phyloP scores from a whole-genome alignment of 2,888 invertebrate genomes.

The Epistrophella euchroma region DNA sequence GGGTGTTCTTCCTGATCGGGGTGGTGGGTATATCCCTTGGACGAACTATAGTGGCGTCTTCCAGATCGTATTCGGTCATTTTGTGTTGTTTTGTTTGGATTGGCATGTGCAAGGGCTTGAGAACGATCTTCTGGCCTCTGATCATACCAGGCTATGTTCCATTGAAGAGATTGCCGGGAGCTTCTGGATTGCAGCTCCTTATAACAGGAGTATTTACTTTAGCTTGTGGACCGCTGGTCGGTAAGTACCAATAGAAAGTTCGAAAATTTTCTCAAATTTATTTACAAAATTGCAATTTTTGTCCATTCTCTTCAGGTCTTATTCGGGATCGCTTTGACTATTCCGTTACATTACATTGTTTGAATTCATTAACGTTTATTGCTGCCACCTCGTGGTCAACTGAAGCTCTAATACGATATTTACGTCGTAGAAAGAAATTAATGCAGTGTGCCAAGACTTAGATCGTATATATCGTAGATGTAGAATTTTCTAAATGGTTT shows the following conservation, averaged over 20 bases:
- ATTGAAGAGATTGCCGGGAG: constrained; percentile 88
- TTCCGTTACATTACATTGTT: constrained; percentile 86
- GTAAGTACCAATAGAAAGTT: constrained; percentile 82
- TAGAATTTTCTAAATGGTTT: constrained; percentile 44
- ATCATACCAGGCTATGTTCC: constrained; percentile 90
- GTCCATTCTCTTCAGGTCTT: constrained; percentile 85
- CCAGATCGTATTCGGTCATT: constrained; percentile 85
- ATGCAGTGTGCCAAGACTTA: constrained; percentile 71
- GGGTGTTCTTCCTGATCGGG: constrained; percentile 89
- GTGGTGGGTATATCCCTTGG: constrained; percentile 88
- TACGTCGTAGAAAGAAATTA: constrained; percentile 68
- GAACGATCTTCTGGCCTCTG: constrained; percentile 90
- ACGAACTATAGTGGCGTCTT: constrained; percentile 86
- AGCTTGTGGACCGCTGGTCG: constrained; percentile 87
- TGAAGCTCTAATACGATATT: constrained; percentile 83
- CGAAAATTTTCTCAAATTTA: background rate
- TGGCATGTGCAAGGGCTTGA: constrained; percentile 89
- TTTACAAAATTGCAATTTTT: constrained; percentile 16
- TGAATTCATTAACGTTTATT: constrained; percentile 87
- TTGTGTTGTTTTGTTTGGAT: constrained; percentile 87
- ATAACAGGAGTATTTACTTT: constrained; percentile 88
- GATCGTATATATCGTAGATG: constrained; percentile 29
- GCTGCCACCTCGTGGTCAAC: constrained; percentile 87
- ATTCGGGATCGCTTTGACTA: constrained; percentile 87
- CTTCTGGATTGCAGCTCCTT: constrained; percentile 88